These are phyloP conservation scores for Pentamera pediparva DNA, from an alignment of 53 echinoderm and acorn worm species.

Conservation along the genomic window DNA sequence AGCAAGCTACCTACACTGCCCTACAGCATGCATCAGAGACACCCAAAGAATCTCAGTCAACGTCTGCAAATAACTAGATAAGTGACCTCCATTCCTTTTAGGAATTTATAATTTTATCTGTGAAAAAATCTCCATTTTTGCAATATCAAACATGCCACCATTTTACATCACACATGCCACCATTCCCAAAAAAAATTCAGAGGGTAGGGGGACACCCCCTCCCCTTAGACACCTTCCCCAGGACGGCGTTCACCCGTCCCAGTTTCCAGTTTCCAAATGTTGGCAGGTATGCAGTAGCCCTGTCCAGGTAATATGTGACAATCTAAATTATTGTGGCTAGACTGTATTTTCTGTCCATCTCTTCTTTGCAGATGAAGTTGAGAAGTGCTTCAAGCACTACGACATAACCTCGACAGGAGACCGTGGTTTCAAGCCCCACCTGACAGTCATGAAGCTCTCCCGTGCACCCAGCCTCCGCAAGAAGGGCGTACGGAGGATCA, in stretches of 20 bases:
- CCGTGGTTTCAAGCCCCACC: constrained; percentile 95
- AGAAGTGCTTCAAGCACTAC: constrained; percentile 72
- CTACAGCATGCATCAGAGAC: too few species aligned
- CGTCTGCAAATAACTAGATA: too few species aligned
- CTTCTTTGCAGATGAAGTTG: constrained; percentile 64
- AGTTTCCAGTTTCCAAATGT: too few species aligned
- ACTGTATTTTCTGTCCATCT: background rate
- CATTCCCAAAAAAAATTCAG: background rate
- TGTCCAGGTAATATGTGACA: background rate
- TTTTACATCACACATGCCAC: too few species aligned
- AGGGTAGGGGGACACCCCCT: background rate
- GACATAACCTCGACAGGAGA: constrained; percentile 86
- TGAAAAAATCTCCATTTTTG: too few species aligned
- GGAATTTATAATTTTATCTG: too few species aligned
- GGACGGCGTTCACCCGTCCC: too few species aligned
- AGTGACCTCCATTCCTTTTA: too few species aligned
- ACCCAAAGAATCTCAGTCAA: too few species aligned
- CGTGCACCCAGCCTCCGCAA: constrained; percentile 94
- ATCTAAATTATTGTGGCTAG: background rate
- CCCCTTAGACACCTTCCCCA: too few species aligned
- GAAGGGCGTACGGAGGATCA: constrained; percentile 95
- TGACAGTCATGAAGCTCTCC: constrained; percentile 97
- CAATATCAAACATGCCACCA: too few species aligned
- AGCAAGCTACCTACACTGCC: background rate
- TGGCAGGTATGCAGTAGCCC: too few species aligned